Conservation (phyloP, 37 sponge, comb jelly and placozoan genomes). For the Aphrocallistes beatrix region DNA sequence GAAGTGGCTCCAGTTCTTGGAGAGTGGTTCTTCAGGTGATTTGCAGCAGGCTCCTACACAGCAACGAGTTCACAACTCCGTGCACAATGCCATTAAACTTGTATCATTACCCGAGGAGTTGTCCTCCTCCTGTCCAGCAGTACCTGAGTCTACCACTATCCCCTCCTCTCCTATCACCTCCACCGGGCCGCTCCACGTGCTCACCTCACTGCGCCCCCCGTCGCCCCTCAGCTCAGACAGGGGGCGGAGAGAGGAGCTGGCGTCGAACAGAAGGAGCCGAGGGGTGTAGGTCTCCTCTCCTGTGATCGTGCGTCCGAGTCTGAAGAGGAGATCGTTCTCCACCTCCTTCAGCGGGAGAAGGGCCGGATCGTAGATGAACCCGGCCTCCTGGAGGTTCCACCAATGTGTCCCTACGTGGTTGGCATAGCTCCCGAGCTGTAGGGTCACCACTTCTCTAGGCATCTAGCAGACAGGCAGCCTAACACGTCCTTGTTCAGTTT, state of each 20-base stretch:
- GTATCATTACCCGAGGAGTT: neutral
- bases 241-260: neutral
- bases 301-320: neutral
- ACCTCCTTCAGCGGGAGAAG: neutral
- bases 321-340: constrained; percentile 1
- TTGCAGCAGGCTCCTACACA: neutral
- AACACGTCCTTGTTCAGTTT: no score
- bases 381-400: constrained; percentile 9
- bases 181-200: neutral
- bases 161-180: neutral
- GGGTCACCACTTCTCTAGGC: neutral
- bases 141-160: neutral
- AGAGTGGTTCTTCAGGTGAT: neutral
- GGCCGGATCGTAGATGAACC: neutral
- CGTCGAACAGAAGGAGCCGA: neutral
- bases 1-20: neutral
- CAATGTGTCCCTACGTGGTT: neutral
- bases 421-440: neutral
- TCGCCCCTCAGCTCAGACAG: neutral
- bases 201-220: neutral
- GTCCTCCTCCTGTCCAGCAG: neutral
- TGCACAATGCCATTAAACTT: neutral
- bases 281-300: neutral
- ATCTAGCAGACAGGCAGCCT: neutral
- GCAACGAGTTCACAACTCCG: neutral